Base-by-base conservation (phyloP, 2,888 invertebrate species). In the Clostera curtula region DNA sequence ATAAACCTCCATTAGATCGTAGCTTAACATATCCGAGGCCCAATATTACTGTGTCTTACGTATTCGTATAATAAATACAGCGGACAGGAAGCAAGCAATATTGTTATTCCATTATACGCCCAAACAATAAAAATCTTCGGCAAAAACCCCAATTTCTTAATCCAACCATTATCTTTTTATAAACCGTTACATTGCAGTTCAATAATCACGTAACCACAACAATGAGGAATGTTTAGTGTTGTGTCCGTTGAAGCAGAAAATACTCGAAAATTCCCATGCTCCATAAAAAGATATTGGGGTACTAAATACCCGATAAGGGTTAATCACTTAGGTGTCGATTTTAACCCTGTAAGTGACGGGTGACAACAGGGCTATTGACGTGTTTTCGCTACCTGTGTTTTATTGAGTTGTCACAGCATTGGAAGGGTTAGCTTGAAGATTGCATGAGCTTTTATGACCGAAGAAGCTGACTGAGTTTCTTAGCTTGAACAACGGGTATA, bases 171-270 rank as follows among this genome's bases (percentile, higher is more conserved):
- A 45, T 38, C 38, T 38, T 19, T 37, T 46, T 40, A 43, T 40
- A 24, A 39, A 43, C 56, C 56, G 56, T 49, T 52, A 50, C 49
- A 34, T 46, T 39, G 38, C 54, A 43, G 47, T 42, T 33, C 52
- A 53, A 61, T 58, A 61, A 55, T 41, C 27, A 27, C 37, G 36
- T 56, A 52, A 46, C 29, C 50, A 49, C 68, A 70, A 53, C 46
- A 70, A 67, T 70, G 59, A 64, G 63, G 56, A 44, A 62, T 75
- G 71, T 77, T 77, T 77, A 53, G 68, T 73, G 59, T 61, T 40
- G 43, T 9, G 49, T 21, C 60, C 51, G 73, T 76, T 77, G 49
- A 76, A 56, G 64, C 58, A 57, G 65, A 71, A 76, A 75, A 69
- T 68, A 49, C 62, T 55, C 36, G 46, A 51, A 64, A 56, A 64